Conservation (phyloP, 53 echinoderm and acorn worm species). For the Henricia sp. region DNA sequence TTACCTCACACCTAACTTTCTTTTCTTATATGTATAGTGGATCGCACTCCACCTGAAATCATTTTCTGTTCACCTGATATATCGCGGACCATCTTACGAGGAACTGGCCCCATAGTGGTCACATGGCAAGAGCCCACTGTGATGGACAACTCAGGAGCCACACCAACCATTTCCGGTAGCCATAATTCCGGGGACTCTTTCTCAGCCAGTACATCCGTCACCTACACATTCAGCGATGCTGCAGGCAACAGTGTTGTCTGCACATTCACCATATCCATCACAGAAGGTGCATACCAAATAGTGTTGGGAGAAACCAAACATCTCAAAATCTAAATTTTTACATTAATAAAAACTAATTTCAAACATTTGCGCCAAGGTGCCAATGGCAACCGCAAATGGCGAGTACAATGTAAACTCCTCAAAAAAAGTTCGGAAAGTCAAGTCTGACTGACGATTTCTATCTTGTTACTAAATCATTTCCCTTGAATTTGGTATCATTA, state of each 20-base stretch:
- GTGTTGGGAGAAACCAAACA: too few species aligned
- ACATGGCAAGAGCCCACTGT: slow-evolving; percentile 65
- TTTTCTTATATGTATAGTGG: slow-evolving; percentile 29
- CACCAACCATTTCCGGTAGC: not conserved
- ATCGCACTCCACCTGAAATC: slow-evolving; percentile 54
- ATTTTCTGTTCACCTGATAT: slow-evolving; percentile 58
- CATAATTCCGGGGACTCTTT: slow-evolving; percentile 60
- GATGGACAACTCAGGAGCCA: slow-evolving; percentile 54
- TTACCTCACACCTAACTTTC: not conserved
- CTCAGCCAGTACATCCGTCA: not conserved
- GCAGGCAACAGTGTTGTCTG: slow-evolving; percentile 54
- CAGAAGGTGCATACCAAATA: slow-evolving; percentile 46
- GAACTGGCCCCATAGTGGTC: slow-evolving; percentile 29
- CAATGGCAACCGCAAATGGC: too few species aligned
- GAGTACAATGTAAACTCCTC: too few species aligned
- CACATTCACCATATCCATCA: slow-evolving; percentile 63
- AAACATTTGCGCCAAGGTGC: too few species aligned
- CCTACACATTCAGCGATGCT: slow-evolving; percentile 64
- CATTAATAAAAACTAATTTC: too few species aligned
- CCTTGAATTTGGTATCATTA: too few species aligned
- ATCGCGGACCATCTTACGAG: slow-evolving; percentile 21
- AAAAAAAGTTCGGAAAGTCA: too few species aligned
- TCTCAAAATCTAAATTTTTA: too few species aligned
- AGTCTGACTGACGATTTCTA: too few species aligned
- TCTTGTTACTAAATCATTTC: too few species aligned